phyloP scores from a whole-genome alignment of 2,113 vertebrate genomes.

The Speoplatyrhinus poulsoni region DNA sequence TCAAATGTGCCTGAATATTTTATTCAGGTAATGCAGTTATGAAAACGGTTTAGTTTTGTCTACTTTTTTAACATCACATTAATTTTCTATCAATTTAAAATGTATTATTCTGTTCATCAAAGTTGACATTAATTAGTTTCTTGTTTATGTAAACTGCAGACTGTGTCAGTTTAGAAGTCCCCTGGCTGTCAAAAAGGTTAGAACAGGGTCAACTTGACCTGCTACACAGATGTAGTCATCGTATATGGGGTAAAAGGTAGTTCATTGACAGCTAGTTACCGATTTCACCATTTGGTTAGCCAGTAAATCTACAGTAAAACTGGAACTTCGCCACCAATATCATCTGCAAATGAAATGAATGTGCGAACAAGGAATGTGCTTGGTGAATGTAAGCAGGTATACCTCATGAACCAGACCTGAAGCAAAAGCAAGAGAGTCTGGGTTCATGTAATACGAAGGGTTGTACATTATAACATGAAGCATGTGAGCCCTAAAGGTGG shows the following conservation, averaged over 20 bases:
- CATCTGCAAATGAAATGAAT: too few relatives aligned
- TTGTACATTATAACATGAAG: not conserved
- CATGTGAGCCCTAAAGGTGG: not conserved
- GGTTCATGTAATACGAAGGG: too few relatives aligned
- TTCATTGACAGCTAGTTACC: not conserved
- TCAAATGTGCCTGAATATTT: too few relatives aligned
- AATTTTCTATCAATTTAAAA: too few relatives aligned
- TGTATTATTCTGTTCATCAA: too few relatives aligned
- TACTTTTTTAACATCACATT: too few relatives aligned
- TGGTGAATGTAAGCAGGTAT: too few relatives aligned
- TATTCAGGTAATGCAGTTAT: not conserved
- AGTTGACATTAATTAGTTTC: not conserved
- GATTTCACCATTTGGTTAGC: not conserved
- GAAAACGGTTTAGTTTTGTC: too few relatives aligned
- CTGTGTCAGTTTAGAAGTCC: not conserved
- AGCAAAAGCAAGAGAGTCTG: too few relatives aligned
- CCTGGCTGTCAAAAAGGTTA: not conserved
- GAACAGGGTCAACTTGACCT: slow-evolving; percentile 16
- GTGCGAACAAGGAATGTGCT: too few relatives aligned
- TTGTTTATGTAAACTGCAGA: slow-evolving; percentile 5
- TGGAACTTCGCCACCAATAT: not conserved
- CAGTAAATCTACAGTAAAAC: not conserved
- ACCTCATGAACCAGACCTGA: too few relatives aligned
- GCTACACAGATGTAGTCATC: not conserved
- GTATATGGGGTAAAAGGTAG: not conserved